These are phyloP conservation scores for Drosophila setifemur DNA, from an alignment of 1,140 invertebrate genomes.

Conservation along the genomic window DNA sequence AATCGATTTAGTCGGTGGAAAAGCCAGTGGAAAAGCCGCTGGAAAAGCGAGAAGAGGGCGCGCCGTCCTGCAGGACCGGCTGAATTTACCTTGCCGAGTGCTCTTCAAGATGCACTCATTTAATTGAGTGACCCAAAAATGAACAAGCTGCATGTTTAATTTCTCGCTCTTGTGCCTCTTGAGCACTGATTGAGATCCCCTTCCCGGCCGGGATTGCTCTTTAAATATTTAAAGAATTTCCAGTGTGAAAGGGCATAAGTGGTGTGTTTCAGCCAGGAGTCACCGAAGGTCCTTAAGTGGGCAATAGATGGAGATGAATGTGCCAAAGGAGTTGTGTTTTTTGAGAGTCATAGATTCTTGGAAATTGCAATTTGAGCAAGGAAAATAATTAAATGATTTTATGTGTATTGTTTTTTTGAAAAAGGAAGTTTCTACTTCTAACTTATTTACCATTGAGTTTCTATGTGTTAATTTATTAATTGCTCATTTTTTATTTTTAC, in stretches of 20 bases:
- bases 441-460: too few relatives aligned
- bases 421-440: too few relatives aligned
- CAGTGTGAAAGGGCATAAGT: conserved; percentile 10
- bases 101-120: conserved; percentile 51
- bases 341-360: too few relatives aligned
- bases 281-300: conserved; percentile 23
- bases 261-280: conserved; percentile 18
- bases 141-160: conserved; percentile 51
- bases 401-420: too few relatives aligned
- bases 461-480: too few relatives aligned
- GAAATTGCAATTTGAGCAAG: too few relatives aligned
- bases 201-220: conserved; percentile 21
- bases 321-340: too few relatives aligned
- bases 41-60: neutral
- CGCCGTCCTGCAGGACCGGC: conserved; percentile 5
- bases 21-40: neutral
- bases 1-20: conserved; percentile 6
- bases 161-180: conserved; percentile 38
- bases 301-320: neutral
- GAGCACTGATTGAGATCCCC: conserved; percentile 54
- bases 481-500: too few relatives aligned
- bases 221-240: conserved; percentile 56
- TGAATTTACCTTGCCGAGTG: conserved; percentile 41
- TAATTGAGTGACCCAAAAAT: conserved; percentile 66
- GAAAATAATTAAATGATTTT: too few relatives aligned